A percentile compares a stretch with the other conserved stretches of the same genome.
Conservation (phyloP, 2,888 invertebrate genomes). For the Brenthis daphne region DNA sequence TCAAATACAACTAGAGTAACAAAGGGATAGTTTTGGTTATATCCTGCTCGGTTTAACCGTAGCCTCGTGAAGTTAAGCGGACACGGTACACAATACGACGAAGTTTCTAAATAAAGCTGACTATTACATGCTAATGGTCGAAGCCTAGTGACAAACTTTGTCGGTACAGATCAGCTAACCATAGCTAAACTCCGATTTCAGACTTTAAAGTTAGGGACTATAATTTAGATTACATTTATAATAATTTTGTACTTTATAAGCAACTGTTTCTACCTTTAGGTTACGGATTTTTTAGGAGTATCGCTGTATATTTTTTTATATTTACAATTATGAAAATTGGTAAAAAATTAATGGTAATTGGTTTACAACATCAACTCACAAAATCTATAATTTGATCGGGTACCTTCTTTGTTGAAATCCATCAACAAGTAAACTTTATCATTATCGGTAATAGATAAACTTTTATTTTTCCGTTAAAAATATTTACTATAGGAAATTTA, state of each 20-base stretch:
- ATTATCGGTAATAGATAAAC: too few species aligned
- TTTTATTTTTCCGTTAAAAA: too few species aligned
- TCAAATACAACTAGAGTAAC: slow-evolving; percentile 20
- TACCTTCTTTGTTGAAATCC: too few species aligned
- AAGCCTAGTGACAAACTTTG: slow-evolving; percentile 21
- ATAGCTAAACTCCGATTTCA: slow-evolving; percentile 5
- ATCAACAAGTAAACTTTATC: too few species aligned
- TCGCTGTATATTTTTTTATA: too few species aligned
- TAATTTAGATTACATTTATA: not conserved
- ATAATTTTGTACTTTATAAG: not conserved
- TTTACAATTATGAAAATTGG: too few species aligned
- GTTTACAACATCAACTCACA: too few species aligned
- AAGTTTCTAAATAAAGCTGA: slow-evolving; percentile 29
- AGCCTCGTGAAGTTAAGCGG: slow-evolving; percentile 21
- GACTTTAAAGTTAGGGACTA: slow-evolving; percentile 10
- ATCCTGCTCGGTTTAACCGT: slow-evolving; percentile 25
- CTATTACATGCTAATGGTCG: slow-evolving; percentile 29
- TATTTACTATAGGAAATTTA: not conserved
- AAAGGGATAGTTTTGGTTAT: slow-evolving; percentile 26
- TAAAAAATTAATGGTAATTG: too few species aligned
- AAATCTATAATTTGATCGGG: too few species aligned
- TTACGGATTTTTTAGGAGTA: too few species aligned
- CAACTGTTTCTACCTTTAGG: too few species aligned
- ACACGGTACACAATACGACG: slow-evolving; percentile 27
- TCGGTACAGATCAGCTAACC: slow-evolving; percentile 6